phyloP scores from a whole-genome alignment of 2,888 invertebrate species.

The Lepidocyrtinus sp. region DNA sequence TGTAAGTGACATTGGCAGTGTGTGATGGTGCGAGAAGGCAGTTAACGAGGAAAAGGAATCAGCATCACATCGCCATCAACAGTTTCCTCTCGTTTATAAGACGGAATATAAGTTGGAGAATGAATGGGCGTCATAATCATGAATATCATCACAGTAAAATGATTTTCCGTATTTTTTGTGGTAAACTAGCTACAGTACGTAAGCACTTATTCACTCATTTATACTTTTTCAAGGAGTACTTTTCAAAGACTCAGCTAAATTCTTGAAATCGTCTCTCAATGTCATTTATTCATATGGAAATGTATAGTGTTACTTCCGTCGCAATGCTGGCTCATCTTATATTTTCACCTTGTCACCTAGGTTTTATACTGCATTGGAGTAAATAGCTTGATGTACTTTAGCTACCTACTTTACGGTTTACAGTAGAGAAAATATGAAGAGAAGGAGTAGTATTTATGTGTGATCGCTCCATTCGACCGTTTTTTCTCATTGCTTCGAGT shows the following conservation, averaged over 20 bases:
- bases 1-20: conserved; percentile 43
- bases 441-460: neutral
- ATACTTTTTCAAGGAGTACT: conserved; percentile 3
- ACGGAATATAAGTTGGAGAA: neutral
- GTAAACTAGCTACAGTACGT: neutral
- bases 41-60: conserved; percentile 34
- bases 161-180: neutral
- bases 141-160: conserved; percentile 27
- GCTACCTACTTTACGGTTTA: neutral
- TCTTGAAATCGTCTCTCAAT: conserved; percentile 54
- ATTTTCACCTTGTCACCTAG: conserved; percentile 23
- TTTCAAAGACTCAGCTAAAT: conserved; percentile 43
- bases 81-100: conserved; percentile 48
- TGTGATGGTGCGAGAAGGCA: conserved; percentile 27
- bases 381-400: neutral
- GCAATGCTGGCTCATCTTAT: conserved; percentile 44
- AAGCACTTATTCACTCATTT: conserved; percentile 44
- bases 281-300: conserved; percentile 59
- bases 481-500: conserved; percentile 28
- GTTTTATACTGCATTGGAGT: neutral
- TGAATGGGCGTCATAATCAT: conserved; percentile 38
- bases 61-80: conserved; percentile 41
- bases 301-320: conserved; percentile 54
- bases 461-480: neutral
- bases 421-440: neutral